Evolutionary conservation across 2,888 invertebrate species (phyloP), one percentile per base, ranked within the genome.

Genomic region (Lucinisca nassula): DNA sequence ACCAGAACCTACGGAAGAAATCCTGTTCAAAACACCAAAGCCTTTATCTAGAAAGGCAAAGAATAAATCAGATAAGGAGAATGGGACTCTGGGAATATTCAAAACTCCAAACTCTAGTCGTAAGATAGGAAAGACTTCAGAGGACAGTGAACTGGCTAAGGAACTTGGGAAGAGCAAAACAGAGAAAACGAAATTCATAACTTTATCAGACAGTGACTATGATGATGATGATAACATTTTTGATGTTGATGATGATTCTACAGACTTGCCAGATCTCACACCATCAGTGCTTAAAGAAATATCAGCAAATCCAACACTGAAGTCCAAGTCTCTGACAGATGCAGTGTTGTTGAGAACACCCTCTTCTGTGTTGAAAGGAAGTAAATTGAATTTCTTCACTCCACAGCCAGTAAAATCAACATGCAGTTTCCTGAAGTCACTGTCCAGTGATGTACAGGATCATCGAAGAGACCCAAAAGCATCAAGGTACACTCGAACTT

Each of bases 391-490:
- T 30, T 27, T 75, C 8, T 24, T 17, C 12, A 79, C 76, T 32
- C 55, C 86, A 49, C 72, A 21, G 14, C 49, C 76, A 35, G 76
- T 79, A 14, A 45, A 17, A 40, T n/a, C 27, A 4, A 84, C 82
- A 27, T 79, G 84, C 27, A 87, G 89, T 51, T 95, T 95, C 84
- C 88, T 95, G n/a, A 88, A 90, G 49, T 95, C 95, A 21, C 89
- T 95, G 30, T 89, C 91, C 8, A 40, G 51, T 6, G 80, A 87
- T 21, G 55, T 89, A 6, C 85, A 90, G 1, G 90, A 92, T 24
- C 73, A 90, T 27, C 85, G 81, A 32, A 82, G 93, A 76, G 89
- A 94, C 76, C 85, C 88, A n/a, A 92, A 93, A n/a, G 93, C 95
- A 32, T 77, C 79, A 30, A 93, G 91, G 94, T 94, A 85, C n/a